Evolutionary conservation across 2,797 vertebrate species (phyloP), one percentile per base, ranked within the genome.

Genomic region (Hylomyscus alleni): DNA sequence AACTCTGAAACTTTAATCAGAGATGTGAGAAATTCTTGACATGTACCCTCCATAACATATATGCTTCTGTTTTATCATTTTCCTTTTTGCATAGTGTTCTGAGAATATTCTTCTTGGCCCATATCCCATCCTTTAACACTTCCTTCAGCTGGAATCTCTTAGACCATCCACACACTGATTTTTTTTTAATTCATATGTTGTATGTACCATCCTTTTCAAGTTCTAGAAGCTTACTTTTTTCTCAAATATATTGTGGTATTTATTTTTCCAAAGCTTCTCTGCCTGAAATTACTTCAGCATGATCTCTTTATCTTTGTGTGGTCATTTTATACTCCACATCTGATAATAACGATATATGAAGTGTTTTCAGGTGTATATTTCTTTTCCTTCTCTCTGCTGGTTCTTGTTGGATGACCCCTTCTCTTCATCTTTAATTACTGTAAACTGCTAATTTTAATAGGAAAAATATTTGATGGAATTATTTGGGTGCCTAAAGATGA

Each of bases 301-400:
- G 82, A 26, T 67, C 6, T 92, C 69, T 62, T 81, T 83, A 54
- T 56, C 65, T 80, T 31, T 78, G 37, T 31, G 85, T 20, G 5
- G 26, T 52, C 44, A 86, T 62, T 76, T 91, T 65, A 34, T 15
- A 85, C 37, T 54, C 6, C 85, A 6, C 14, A 76, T 84, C 47
- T 82, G 76, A 72, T 89, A 89, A 77, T 81, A 73, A 29, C 40
- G 82, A 54, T 40, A 78, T 77, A 22, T 75, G 40, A 90, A 94
- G 37, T 72, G 34, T 11, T 81, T 75, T 65, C 50, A 91, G 14
- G 17, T 72, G 1, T 78, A 44, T 37, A 40, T 6, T 44, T 77
- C n/a, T 6, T 44, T 85, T 19, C 29, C 58, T 86, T 77, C 7
- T 82, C 89, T 83, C 67, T 67, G 0, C n/a, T 80, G 10, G n/a